Conservation (phyloP, 2,888 invertebrate species). For the Agrypnus murinus region DNA sequence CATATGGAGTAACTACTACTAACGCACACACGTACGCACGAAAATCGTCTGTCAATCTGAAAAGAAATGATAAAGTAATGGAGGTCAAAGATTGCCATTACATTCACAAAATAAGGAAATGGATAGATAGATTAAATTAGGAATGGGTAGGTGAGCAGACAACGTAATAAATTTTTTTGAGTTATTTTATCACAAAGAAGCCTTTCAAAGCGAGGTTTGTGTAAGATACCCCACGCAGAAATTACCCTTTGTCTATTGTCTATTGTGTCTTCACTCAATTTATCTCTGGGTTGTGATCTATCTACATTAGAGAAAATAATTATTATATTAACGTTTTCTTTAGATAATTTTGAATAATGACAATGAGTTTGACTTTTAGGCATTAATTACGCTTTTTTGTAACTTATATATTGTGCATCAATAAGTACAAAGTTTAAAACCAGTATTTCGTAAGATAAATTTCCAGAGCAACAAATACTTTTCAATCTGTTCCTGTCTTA, state of each 20-base stretch:
- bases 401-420: too few relatives aligned
- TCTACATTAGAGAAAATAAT: not conserved
- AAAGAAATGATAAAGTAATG: slow-evolving; percentile 22
- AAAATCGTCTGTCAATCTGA: not conserved
- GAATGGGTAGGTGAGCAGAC: too few relatives aligned
- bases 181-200: slow-evolving; percentile 2
- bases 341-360: too few relatives aligned
- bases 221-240: not conserved
- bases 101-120: slow-evolving; percentile 3
- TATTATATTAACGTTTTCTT: too few relatives aligned
- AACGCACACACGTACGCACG: not conserved
- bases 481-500: too few relatives aligned
- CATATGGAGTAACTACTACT: not conserved
- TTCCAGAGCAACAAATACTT: too few relatives aligned
- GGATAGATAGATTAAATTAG: slow-evolving; percentile 27
- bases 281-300: slow-evolving; percentile 3
- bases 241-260: not conserved
- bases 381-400: too few relatives aligned
- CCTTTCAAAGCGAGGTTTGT: not conserved
- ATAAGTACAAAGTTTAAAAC: too few relatives aligned
- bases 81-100: slow-evolving; percentile 10
- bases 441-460: too few relatives aligned
- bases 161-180: too few relatives aligned
- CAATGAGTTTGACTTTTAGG: too few relatives aligned
- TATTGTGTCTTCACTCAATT: slow-evolving; percentile 10